Percentiles rank a stretch among this genome's conserved stretches.
Conservation (phyloP, 2,797 vertebrate genomes). For the Galagoides demidoff region DNA sequence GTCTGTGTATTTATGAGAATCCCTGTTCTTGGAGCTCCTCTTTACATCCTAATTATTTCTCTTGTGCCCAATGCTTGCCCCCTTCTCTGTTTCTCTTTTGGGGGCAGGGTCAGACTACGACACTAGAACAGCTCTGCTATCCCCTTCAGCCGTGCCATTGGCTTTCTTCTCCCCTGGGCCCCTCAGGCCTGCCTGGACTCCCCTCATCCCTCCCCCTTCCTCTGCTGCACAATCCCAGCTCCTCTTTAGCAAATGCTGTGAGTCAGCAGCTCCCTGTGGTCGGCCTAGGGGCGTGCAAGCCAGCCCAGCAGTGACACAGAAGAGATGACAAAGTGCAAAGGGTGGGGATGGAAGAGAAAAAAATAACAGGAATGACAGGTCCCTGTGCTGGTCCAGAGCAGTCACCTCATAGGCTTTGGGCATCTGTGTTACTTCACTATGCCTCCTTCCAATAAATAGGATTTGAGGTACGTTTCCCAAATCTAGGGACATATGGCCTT, state of each 20-base stretch:
- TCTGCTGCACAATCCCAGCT: background rate
- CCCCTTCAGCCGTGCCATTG: fast-evolving
- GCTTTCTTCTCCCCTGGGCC: background rate
- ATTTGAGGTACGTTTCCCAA: background rate
- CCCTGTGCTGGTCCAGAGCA: background rate
- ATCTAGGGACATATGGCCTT: background rate
- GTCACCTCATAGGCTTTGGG: background rate
- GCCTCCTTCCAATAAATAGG: background rate
- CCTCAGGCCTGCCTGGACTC: too few species aligned
- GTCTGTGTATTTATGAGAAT: background rate
- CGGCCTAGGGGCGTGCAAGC: background rate
- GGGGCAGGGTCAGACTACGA: background rate
- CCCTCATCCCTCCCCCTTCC: fast-evolving
- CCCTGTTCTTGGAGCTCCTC: background rate
- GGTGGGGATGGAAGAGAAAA: background rate
- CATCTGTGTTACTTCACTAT: background rate
- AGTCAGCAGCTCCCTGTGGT: background rate
- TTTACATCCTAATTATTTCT: background rate
- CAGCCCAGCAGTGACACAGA: background rate
- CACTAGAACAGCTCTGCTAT: background rate
- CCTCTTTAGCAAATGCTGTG: background rate
- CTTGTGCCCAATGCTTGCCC: fast-evolving
- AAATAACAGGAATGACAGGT: background rate
- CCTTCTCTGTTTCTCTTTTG: background rate
- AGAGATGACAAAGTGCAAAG: background rate